Evolutionary conservation across 2,797 vertebrate species (phyloP).

Genomic region (Myotis findleyi): DNA sequence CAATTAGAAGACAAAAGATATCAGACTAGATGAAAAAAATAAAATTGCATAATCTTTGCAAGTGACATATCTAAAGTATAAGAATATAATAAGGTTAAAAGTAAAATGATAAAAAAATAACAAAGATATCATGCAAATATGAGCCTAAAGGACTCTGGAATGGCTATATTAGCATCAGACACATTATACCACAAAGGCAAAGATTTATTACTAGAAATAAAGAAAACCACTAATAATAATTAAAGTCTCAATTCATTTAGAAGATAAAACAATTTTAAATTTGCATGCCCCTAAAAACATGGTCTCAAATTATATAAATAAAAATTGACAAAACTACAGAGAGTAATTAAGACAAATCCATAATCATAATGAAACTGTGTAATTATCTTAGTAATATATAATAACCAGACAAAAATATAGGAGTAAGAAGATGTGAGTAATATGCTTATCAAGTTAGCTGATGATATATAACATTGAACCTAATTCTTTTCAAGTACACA

Average conservation of each 20-base stretch:
- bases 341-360: conserved; percentile 60
- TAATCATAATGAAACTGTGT: conserved; percentile 50
- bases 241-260: background rate
- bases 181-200: conserved; percentile 19
- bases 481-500: conserved; percentile 43
- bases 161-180: background rate
- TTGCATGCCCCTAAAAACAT: background rate
- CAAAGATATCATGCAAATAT: conserved; percentile 24
- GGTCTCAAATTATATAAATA: conserved; percentile 51
- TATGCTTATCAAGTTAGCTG: conserved; percentile 30
- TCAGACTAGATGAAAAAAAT: conserved; percentile 37
- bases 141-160: conserved; percentile 12
- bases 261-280: conserved; percentile 40
- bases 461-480: background rate
- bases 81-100: conserved; percentile 32
- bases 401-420: conserved; percentile 45
- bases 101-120: conserved; percentile 29
- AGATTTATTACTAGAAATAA: conserved; percentile 1
- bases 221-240: background rate
- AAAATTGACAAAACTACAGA: conserved; percentile 35
- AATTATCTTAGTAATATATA: conserved; percentile 56
- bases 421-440: conserved; percentile 4
- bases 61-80: conserved; percentile 38
- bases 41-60: background rate
- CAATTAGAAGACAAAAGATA: conserved; percentile 52